Base-by-base conservation (phyloP, 2,113 vertebrate species). In the Xenus cinereus region DNA sequence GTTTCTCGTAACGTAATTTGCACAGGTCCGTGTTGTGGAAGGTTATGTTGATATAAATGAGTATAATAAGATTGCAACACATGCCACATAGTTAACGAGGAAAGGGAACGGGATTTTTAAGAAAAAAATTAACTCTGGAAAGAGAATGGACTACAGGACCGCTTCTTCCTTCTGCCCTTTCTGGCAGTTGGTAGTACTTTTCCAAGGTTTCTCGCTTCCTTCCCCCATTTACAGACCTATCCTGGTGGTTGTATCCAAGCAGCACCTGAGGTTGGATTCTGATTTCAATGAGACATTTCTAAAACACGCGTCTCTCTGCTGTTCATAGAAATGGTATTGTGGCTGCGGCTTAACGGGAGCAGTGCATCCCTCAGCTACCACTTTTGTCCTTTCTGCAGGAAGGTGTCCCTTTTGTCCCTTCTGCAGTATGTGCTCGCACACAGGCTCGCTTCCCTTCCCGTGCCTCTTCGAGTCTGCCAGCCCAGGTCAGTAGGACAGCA, bases 1-100 rank as follows among this genome's bases (percentile, higher is more conserved):
- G 69, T 97, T 97, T 95, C 92, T 96, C 26, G 22, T 64, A 96
- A 92, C 2, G 7, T 88, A 79, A 73, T 97, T 94, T 98, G 80
- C 95, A 77, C 71, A 75, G 90, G 77, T 88, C 93, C 35, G 8
- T 93, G 88, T 77, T 75, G 84, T 67, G 72, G 79, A 93, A 89
- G 51, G 72, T 56, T 93, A 62, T 71, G 62, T 93, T 95, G 78
- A 96, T 95, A 95, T 89, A 94, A 91, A 95, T 95, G 45, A 97
- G 68, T 90, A 82, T 56, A 78, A 96, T 89, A 88, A 82, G 67
- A 93, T 72, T 53, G 53, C 90, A 87, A 69, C 77, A 78, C 10
- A 30, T 23, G 22, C 87, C 76, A 87, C 35, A 6, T 30, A 84
- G 79, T 82, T 90, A 94, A 90, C 12, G 46, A 90, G 87, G 62